phyloP scores from a whole-genome alignment of 2,113 vertebrate genomes.

The Corythoichthys intestinalis region DNA sequence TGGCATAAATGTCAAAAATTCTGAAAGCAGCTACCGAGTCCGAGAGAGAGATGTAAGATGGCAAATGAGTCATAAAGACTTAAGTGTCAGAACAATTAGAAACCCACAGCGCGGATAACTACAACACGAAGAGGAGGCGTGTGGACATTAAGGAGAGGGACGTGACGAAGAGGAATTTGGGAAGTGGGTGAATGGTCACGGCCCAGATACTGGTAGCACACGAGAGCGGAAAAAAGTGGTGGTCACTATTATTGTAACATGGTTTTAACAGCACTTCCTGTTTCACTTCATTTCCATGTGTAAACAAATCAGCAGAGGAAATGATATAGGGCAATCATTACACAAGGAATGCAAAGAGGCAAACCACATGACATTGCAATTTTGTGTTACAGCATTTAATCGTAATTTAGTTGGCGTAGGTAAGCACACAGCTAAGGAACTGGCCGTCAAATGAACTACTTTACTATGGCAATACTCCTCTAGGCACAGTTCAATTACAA shows the following conservation, averaged over 20 bases:
- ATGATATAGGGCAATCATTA: conserved; percentile 2
- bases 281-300: conserved; percentile 18
- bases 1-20: conserved; percentile 11
- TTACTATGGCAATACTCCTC: too few species aligned
- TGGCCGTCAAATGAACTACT: not conserved
- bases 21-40: conserved; percentile 11
- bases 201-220: conserved; percentile 15
- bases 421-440: too few species aligned
- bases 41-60: conserved; percentile 17
- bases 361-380: too few species aligned
- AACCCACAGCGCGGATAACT: conserved; percentile 5
- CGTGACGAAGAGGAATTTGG: conserved; percentile 20
- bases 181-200: conserved; percentile 40
- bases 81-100: conserved; percentile 25
- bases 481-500: too few species aligned
- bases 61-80: conserved; percentile 29
- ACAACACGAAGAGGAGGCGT: conserved; percentile 3
- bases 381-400: too few species aligned
- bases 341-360: not conserved
- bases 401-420: too few species aligned
- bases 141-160: conserved; percentile 5
- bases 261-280: conserved; percentile 27
- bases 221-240: not conserved
- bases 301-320: conserved; percentile 22
- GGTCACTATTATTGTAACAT: conserved; percentile 22